These are phyloP conservation scores for Sebastes goodei DNA, from an alignment of 2,797 vertebrate genomes.

Conservation along the genomic window DNA sequence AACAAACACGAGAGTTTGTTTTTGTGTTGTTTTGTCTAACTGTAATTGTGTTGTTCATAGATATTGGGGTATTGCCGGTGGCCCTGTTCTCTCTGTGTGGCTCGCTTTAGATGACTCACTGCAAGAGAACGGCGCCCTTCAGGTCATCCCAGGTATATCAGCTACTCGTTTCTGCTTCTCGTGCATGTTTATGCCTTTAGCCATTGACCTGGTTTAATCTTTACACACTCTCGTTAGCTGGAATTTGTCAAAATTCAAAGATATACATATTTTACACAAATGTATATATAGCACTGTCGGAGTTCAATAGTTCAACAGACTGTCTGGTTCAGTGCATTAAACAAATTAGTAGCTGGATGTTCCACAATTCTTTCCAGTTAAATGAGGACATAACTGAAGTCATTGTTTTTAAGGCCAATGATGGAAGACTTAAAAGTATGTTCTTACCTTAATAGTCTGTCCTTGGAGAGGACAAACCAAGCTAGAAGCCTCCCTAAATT, in stretches of 20 bases:
- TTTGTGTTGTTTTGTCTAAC: conserved; percentile 1
- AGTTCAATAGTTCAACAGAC: neutral
- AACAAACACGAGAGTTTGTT: neutral
- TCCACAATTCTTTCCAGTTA: neutral
- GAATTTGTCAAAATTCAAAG: neutral
- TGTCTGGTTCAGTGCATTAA: neutral
- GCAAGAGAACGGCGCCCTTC: conserved; percentile 83
- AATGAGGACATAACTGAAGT: neutral
- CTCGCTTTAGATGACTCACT: conserved; percentile 84
- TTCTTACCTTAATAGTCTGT: neutral
- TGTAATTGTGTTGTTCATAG: conserved; percentile 50
- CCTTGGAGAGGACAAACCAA: neutral
- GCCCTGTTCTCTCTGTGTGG: conserved; percentile 84
- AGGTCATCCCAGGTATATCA: conserved; percentile 84
- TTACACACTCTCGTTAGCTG: neutral
- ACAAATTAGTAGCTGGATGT: neutral
- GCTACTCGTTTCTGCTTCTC: neutral
- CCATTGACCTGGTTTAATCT: neutral
- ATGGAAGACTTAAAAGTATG: neutral
- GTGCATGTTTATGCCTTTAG: neutral
- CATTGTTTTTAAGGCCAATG: neutral
- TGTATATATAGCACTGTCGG: neutral
- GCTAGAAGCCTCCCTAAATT: neutral
- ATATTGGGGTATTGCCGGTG: conserved; percentile 86
- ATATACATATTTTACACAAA: neutral